Conservation (phyloP, 2,888 invertebrate species). For the Eupeodes luniger region DNA sequence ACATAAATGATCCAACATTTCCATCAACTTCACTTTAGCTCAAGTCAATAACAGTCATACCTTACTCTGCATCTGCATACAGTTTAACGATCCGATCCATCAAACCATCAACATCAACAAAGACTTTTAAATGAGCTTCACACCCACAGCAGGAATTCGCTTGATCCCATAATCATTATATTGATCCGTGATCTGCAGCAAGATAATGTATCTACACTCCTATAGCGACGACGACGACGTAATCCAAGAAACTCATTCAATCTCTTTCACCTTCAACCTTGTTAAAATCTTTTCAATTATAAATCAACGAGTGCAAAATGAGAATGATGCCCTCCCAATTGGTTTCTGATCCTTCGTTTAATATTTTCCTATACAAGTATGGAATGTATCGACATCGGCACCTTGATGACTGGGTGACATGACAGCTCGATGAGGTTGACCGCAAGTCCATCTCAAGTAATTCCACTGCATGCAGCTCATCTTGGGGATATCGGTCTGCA, state of each 20-base stretch:
- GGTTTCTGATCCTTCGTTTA: slow-evolving; percentile 41
- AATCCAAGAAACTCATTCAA: slow-evolving; percentile 45
- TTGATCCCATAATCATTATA: slow-evolving; percentile 51
- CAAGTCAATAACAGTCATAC: too few relatives aligned
- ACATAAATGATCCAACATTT: slow-evolving; percentile 25
- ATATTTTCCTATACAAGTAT: not conserved
- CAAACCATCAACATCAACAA: slow-evolving; percentile 46
- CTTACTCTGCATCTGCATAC: slow-evolving; percentile 23
- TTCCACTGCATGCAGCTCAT: slow-evolving; percentile 39
- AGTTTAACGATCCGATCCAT: slow-evolving; percentile 72
- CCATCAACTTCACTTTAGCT: slow-evolving; percentile 42
- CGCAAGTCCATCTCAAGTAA: slow-evolving; percentile 61
- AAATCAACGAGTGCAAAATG: slow-evolving; percentile 64
- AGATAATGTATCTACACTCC: not conserved
- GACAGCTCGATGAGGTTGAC: slow-evolving; percentile 70
- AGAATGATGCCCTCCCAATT: slow-evolving; percentile 55
- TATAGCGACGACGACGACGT: too few relatives aligned
- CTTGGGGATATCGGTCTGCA: slow-evolving; percentile 29
- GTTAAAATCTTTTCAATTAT: slow-evolving; percentile 76
- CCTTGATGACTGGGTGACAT: slow-evolving; percentile 51
- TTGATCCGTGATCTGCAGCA: slow-evolving; percentile 7
- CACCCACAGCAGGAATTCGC: slow-evolving; percentile 56
- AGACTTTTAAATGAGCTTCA: slow-evolving; percentile 39
- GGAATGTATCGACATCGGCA: not conserved
- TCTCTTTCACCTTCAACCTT: slow-evolving; percentile 75